A percentile compares a stretch with the other conserved stretches of the same genome.
phyloP scores from a whole-genome alignment of 2,797 vertebrate genomes.

The Novumbra hubbsi region DNA sequence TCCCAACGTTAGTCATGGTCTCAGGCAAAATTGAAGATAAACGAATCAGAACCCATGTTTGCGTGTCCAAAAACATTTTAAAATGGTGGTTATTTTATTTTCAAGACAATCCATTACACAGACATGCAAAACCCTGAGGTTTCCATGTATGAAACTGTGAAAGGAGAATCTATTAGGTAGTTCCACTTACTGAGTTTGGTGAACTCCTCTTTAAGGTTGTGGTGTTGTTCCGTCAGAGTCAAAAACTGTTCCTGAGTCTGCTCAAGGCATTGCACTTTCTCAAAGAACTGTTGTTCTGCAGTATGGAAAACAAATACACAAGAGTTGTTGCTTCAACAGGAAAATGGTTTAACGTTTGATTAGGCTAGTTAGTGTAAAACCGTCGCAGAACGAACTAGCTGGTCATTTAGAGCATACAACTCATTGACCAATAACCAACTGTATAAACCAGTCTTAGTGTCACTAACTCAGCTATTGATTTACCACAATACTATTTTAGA shows the following conservation, averaged over 20 bases:
- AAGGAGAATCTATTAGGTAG: not conserved
- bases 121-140: not conserved
- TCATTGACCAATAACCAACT: too few species aligned
- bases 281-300: constrained; percentile 96
- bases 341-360: too few species aligned
- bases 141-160: not conserved
- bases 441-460: not conserved
- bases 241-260: constrained; percentile 89
- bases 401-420: too few species aligned
- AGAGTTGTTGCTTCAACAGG: not conserved
- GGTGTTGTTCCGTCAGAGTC: constrained; percentile 83
- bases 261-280: constrained; percentile 88
- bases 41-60: too few species aligned
- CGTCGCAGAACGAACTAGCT: too few species aligned
- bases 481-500: not conserved
- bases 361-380: too few species aligned
- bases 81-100: too few species aligned
- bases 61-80: too few species aligned
- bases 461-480: not conserved
- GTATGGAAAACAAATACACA: not conserved
- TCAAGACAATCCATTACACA: too few species aligned
- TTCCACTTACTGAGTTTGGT: constrained; percentile 78
- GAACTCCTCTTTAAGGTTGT: constrained; percentile 80
- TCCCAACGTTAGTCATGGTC: not conserved
- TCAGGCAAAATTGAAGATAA: too few species aligned